Evolutionary conservation across 2,797 vertebrate genomes (phyloP).

Genomic region (Myotis myotis): DNA sequence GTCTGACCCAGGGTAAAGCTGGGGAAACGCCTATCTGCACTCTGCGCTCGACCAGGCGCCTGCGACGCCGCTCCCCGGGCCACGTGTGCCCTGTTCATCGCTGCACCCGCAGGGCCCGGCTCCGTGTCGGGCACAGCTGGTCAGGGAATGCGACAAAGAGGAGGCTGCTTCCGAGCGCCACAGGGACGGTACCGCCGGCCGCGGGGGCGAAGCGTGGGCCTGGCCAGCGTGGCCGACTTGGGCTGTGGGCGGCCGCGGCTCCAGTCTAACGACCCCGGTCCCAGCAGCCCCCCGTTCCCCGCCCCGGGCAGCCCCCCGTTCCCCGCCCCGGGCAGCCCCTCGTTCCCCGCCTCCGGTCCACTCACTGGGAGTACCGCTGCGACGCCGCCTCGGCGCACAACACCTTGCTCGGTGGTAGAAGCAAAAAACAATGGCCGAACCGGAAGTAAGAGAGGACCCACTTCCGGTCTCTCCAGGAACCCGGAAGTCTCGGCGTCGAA

Average conservation of each 20-base stretch:
- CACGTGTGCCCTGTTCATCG: neutral
- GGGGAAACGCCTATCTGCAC: neutral
- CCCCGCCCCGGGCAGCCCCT: neutral
- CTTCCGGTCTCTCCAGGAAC: constrained; percentile 11
- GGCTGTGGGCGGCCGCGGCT: neutral
- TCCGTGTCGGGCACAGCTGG: neutral
- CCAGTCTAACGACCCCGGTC: neutral
- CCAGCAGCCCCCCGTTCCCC: neutral
- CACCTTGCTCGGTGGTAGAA: accelerated
- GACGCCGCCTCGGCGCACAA: accelerated
- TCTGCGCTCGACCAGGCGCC: neutral
- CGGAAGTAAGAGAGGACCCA: neutral
- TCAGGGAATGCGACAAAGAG: neutral
- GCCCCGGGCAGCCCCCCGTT: neutral
- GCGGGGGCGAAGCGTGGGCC: neutral
- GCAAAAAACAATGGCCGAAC: neutral
- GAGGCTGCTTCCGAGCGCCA: neutral
- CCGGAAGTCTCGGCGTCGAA: constrained; percentile 20
- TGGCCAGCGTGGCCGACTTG: neutral
- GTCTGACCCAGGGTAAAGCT: neutral
- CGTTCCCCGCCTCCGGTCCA: neutral
- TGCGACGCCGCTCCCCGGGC: constrained; percentile 53
- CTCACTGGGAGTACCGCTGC: neutral
- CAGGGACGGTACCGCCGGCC: neutral
- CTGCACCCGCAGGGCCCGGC: neutral